phyloP scores from a whole-genome alignment of 2,888 invertebrate species.

The Polyploca ridens region DNA sequence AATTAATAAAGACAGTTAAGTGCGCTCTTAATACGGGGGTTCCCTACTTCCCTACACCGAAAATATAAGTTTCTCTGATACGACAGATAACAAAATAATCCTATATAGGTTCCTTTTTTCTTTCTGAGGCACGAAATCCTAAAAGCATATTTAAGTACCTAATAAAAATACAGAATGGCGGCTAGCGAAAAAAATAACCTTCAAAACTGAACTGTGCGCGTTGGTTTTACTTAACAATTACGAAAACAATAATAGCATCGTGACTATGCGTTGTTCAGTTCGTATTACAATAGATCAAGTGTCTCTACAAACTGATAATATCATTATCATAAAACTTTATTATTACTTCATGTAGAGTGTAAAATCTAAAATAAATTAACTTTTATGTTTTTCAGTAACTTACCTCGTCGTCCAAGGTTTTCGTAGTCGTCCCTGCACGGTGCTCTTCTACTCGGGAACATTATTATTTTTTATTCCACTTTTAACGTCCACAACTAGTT shows the following conservation, averaged over 20 bases:
- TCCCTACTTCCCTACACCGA: no score
- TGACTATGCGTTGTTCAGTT: neutral
- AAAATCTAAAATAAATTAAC: neutral
- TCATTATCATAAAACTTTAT: neutral
- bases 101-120: no score
- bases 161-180: no score
- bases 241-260: neutral
- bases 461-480: constrained; percentile 17
- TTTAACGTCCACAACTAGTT: constrained; percentile 5
- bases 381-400: constrained; percentile 12
- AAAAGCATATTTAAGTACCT: no score
- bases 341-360: neutral
- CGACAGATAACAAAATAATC: no score
- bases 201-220: neutral
- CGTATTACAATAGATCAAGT: constrained; percentile 4
- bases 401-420: constrained; percentile 39
- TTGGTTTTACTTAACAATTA: neutral
- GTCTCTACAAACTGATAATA: neutral
- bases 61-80: no score
- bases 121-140: no score
- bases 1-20: no score
- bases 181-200: neutral
- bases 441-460: constrained; percentile 31
- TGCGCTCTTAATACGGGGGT: no score
- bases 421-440: constrained; percentile 41